phyloP scores from a whole-genome alignment of 2,888 invertebrate genomes.

The Malthinus flaveolus region DNA sequence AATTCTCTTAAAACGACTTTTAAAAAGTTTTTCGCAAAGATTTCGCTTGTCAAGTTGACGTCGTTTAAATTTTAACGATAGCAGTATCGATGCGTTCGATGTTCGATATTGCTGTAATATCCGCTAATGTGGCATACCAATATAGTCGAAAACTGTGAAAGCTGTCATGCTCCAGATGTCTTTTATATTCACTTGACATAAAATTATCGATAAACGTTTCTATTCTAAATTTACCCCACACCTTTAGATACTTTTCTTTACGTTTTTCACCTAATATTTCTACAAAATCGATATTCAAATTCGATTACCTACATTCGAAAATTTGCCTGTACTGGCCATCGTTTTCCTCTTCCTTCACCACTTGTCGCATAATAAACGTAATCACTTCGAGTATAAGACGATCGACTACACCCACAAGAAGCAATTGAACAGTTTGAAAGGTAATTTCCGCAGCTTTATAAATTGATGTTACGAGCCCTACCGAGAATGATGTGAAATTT shows the following conservation, averaged over 20 bases:
- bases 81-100: constrained; percentile 16
- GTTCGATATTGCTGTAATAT: constrained; percentile 26
- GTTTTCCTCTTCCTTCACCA: constrained; percentile 1
- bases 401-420: constrained; percentile 22
- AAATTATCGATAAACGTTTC: constrained; percentile 14
- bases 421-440: constrained; percentile 27
- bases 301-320: neutral
- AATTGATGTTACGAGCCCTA: constrained; percentile 15
- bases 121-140: constrained; percentile 23
- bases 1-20: constrained; percentile 8
- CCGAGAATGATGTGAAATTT: constrained; percentile 8
- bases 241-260: too few relatives aligned
- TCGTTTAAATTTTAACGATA: constrained; percentile 19
- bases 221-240: too few relatives aligned
- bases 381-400: constrained; percentile 22
- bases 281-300: neutral
- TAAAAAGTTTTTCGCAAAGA: constrained; percentile 16
- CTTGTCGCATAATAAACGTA: constrained; percentile 18
- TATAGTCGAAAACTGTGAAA: constrained; percentile 20
- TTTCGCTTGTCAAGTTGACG: constrained; percentile 17
- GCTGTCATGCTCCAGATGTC: constrained; percentile 22
- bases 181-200: constrained; percentile 8
- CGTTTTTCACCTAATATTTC: neutral
- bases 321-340: neutral
- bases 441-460: constrained; percentile 26